Evolutionary conservation across 2,797 vertebrate species (phyloP), one percentile per base, ranked within the genome.

Genomic region (Xyrichtys novacula): DNA sequence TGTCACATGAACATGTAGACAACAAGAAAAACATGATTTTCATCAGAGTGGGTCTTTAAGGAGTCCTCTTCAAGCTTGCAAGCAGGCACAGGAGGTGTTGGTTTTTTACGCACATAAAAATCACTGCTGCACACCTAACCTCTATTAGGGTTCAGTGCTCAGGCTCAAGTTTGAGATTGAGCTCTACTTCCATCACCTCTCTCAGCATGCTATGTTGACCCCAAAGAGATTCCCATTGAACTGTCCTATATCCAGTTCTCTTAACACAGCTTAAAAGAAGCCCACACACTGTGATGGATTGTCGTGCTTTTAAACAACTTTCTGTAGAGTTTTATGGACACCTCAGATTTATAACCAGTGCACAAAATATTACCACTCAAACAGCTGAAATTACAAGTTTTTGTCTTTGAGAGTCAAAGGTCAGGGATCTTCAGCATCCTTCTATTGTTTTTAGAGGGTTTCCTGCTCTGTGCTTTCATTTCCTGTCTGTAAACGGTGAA

Each of bases 351-450:
- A 28, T 56, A 48, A 38, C 14, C 46, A 17, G 54, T 55, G 38
- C 43, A 40, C 23, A 36, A 68, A 67, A 58, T 61, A 62, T 52
- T 62, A 8, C 36, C 52, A 43, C 22, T 12, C 57, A 67, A 29
- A 46, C 76, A 85, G 85, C 85, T 81, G 64, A 29, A 25, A 46
- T 25, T 52, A 46, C 50, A 71, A 32, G 49, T 54, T 38, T 85
- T 49, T 49, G 63, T 72, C 58, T 70, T 36, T 44, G 19, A 17
- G 40, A 65, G 80, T 83, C 79, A 86, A 78, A 86, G 86, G 62
- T 85, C 83, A 85, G 4, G 75, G 76, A 73, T 85, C 65, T 85
- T 66, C 78, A 59, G 86, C 90, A 85, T 93, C 89, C 90, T 86
- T 19, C 80, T 61, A 90, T 93, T 93, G 89, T 93, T 86, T 49